phyloP scores from a whole-genome alignment of 2,113 vertebrate genomes.

The Acanthochromis polyacanthus region DNA sequence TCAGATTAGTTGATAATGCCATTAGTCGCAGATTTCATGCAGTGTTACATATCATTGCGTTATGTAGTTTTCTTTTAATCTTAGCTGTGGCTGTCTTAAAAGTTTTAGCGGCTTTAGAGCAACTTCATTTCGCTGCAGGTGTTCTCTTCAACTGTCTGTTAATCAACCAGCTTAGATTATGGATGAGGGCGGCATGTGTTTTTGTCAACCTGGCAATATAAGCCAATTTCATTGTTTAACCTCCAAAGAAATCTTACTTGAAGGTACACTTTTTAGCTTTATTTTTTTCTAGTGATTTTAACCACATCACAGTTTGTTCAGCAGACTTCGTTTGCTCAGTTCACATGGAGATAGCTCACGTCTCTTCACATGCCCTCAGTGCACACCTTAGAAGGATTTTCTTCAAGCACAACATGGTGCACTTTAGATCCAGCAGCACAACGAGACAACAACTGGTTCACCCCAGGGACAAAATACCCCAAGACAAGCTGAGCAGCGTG shows the following conservation, averaged over 20 bases:
- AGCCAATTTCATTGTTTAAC: background rate
- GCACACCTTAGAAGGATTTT: background rate
- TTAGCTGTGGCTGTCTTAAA: conserved; percentile 11
- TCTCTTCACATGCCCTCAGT: background rate
- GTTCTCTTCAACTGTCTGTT: conserved; percentile 7
- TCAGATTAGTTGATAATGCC: conserved; percentile 18
- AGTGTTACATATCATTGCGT: conserved; percentile 30
- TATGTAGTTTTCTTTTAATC: conserved; percentile 5
- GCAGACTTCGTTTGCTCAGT: conserved; percentile 3
- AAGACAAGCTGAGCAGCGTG: no score
- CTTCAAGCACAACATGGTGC: no score
- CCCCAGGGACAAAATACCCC: no score
- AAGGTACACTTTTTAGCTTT: background rate
- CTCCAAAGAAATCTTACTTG: background rate
- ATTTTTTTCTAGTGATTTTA: conserved; percentile 7
- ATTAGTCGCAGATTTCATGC: conserved; percentile 22
- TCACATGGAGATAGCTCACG: background rate
- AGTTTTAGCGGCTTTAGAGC: conserved; percentile 13
- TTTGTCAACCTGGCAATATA: background rate
- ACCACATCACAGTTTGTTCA: conserved; percentile 1
- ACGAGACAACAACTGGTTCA: no score
- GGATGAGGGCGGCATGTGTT: background rate
- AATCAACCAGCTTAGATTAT: conserved; percentile 19
- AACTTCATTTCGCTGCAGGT: conserved; percentile 15
- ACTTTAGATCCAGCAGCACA: no score